phyloP scores from a whole-genome alignment of 2,113 vertebrate species.

The Nettapus auritus region DNA sequence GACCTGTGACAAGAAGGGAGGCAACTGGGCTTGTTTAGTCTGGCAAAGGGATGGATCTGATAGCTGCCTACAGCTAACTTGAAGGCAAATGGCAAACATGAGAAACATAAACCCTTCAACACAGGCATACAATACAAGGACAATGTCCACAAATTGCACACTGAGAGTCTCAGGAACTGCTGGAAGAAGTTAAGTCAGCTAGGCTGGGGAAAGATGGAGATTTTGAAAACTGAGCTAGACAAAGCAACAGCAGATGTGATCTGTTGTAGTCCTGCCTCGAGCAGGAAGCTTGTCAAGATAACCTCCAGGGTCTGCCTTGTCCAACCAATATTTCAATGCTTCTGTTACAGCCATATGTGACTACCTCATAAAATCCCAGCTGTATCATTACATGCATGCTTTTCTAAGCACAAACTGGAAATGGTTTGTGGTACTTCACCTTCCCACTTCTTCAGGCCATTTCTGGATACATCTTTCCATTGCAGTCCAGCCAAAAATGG shows the following conservation, averaged over 20 bases:
- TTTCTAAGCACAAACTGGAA: not conserved
- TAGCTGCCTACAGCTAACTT: not conserved
- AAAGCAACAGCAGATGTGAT: not conserved
- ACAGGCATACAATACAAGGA: not conserved
- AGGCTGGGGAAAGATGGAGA: not conserved
- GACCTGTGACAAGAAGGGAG: not conserved
- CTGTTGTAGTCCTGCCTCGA: not conserved
- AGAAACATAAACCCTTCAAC: not conserved
- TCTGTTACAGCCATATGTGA: not conserved
- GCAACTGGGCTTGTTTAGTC: not conserved
- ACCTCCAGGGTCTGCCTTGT: not conserved
- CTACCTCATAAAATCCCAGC: not conserved
- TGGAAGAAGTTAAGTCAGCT: not conserved
- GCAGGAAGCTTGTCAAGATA: not conserved
- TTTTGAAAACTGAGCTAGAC: not conserved
- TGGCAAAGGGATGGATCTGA: not conserved
- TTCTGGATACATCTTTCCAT: conserved; percentile 80
- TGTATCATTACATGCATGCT: not conserved
- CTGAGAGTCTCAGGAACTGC: not conserved
- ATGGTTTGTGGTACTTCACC: conserved; percentile 64
- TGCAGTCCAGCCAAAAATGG: conserved; percentile 80
- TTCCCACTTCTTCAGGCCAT: conserved; percentile 81
- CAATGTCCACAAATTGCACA: not conserved
- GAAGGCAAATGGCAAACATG: not conserved
- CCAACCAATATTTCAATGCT: not conserved